Base-by-base conservation (phyloP, 2,888 invertebrate species). In the Crematogaster levior region DNA sequence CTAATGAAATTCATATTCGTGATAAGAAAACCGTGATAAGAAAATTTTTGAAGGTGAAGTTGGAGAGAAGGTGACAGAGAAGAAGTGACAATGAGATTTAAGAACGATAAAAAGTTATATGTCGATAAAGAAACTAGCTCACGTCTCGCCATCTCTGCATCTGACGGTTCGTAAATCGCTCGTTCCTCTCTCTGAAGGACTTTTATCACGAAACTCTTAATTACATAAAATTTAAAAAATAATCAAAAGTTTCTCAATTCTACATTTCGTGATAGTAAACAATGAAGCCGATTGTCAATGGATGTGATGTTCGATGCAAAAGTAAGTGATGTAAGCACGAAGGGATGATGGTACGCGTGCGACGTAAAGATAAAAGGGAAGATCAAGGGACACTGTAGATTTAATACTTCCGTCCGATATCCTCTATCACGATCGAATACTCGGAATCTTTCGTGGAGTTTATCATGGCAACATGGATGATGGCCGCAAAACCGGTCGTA, bases 331-430 rank as follows among this genome's bases (percentile, higher is more conserved):
- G 27, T 15, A 37, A 72, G 72, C 43, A n/a, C 37, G 37, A 5
- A n/a, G 12, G 24, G 21, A 79, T 66, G 43, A 68, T 56, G 43
- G 40, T 66, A 12, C 75, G 65, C 48, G 30, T 77, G 65, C 77
- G 53, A 56, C n/a, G 34, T 63, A 46, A 68, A 65, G 60, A 74
- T 66, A 72, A 60, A 60, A 40, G 51, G 34, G 46, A 60, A 56
- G 66, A 53, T 58, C 77, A 21, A 48, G 53, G 60, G 24, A 63
- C 43, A 58, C 37, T 53, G 43, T 61, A 70, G 79, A 82, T 82
- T 79, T 82, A 82, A 82, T 82, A 82, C 79, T 79, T 79, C 48
- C 77, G 68, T 43, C 63, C 51, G 77, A 75, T 68, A 68, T 51
- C 79, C 61, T 61, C 60, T 53, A 77, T 82, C 77, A 68, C 61